Percentiles rank a stretch among this genome's conserved stretches.
phyloP scores from a whole-genome alignment of 2,888 invertebrate species.

The Onthophagus sagittarius region DNA sequence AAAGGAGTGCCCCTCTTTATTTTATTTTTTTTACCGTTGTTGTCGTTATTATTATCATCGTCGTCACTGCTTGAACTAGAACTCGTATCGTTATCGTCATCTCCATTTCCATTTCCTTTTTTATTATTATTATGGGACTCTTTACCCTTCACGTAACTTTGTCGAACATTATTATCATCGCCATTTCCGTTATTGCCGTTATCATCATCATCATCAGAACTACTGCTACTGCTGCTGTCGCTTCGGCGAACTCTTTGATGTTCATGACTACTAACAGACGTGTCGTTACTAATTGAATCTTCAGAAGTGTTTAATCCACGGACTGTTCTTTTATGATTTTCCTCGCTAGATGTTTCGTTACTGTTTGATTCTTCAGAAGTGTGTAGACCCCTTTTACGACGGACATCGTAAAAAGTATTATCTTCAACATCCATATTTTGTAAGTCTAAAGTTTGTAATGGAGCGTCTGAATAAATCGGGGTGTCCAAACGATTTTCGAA shows the following conservation, averaged over 20 bases:
- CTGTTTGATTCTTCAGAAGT: neutral
- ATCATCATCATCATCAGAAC: slow-evolving; percentile 17
- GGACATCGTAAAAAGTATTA: neutral
- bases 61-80: slow-evolving; percentile 20
- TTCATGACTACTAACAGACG: neutral
- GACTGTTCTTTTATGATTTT: neutral
- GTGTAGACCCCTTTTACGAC: neutral
- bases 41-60: slow-evolving; percentile 25
- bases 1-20: slow-evolving; percentile 6
- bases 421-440: neutral
- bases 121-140: slow-evolving; percentile 13
- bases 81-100: slow-evolving; percentile 10
- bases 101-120: slow-evolving; percentile 13
- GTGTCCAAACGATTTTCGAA: neutral
- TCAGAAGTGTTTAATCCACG: neutral
- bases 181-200: slow-evolving; percentile 15
- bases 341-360: neutral
- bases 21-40: slow-evolving; percentile 18
- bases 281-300: neutral
- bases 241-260: neutral
- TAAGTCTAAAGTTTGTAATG: neutral
- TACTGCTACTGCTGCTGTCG: slow-evolving; percentile 12
- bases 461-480: too few relatives aligned
- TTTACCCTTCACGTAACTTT: neutral
- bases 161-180: neutral